These are phyloP conservation scores for Spodoptera picta DNA, from an alignment of 2,888 invertebrate genomes.

Conservation along the genomic window DNA sequence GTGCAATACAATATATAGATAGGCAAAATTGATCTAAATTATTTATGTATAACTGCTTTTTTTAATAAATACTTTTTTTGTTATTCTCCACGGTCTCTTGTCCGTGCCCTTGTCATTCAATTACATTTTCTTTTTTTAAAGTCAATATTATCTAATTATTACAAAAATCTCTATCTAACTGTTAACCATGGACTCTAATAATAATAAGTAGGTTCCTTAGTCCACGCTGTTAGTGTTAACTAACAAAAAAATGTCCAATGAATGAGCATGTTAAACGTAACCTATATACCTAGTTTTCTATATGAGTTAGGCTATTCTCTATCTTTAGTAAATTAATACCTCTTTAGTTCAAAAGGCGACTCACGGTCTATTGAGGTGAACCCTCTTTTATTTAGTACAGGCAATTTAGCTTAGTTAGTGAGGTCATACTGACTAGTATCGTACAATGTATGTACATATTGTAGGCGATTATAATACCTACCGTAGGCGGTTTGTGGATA, in stretches of 20 bases:
- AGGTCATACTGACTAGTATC: constrained; percentile 39
- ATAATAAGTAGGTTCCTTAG: too few species aligned
- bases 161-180: too few species aligned
- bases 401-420: constrained; percentile 59
- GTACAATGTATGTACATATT: constrained; percentile 43
- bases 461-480: constrained; percentile 9
- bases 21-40: too few species aligned
- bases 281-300: not conserved
- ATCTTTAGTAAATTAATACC: constrained; percentile 34
- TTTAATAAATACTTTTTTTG: too few species aligned
- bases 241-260: constrained; percentile 1
- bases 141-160: too few species aligned
- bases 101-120: too few species aligned
- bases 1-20: too few species aligned
- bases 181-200: too few species aligned
- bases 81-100: too few species aligned
- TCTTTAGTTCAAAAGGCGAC: constrained; percentile 30
- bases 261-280: not conserved
- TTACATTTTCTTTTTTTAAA: too few species aligned
- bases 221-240: too few species aligned
- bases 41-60: too few species aligned
- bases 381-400: constrained; percentile 50
- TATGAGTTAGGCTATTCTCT: constrained; percentile 11
- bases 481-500: constrained; percentile 27
- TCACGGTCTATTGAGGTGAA: constrained; percentile 46